These are phyloP conservation scores for Donacobius atricapilla DNA, from an alignment of 2,113 vertebrate genomes.

Conservation along the genomic window DNA sequence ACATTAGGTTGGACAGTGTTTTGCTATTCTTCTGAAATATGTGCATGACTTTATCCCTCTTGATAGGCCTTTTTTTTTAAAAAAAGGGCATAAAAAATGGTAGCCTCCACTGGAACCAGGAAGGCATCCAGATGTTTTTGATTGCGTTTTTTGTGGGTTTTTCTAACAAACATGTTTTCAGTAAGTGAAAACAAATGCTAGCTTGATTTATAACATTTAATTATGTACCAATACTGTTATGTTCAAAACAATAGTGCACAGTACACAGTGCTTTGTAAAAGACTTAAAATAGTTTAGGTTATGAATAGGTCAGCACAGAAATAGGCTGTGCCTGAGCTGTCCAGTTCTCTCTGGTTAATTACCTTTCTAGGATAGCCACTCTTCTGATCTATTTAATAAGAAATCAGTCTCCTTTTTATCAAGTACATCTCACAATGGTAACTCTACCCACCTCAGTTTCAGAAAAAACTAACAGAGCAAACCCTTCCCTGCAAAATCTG, in stretches of 20 bases:
- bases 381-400: neutral
- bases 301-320: neutral
- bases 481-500: neutral
- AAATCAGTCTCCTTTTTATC: neutral
- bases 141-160: neutral
- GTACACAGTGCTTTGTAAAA: neutral
- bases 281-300: neutral
- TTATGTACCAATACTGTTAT: neutral
- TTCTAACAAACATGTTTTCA: neutral
- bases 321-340: neutral
- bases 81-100: neutral
- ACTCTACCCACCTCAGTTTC: neutral
- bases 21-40: neutral
- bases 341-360: neutral
- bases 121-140: neutral
- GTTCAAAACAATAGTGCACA: neutral
- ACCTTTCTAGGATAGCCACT: neutral
- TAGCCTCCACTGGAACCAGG: neutral
- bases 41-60: neutral
- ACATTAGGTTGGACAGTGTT: neutral
- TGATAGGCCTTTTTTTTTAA: neutral
- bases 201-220: neutral
- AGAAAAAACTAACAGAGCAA: neutral
- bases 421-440: neutral
- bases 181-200: neutral